Conservation (phyloP, 1,140 invertebrate genomes). For the Ips typographus region DNA sequence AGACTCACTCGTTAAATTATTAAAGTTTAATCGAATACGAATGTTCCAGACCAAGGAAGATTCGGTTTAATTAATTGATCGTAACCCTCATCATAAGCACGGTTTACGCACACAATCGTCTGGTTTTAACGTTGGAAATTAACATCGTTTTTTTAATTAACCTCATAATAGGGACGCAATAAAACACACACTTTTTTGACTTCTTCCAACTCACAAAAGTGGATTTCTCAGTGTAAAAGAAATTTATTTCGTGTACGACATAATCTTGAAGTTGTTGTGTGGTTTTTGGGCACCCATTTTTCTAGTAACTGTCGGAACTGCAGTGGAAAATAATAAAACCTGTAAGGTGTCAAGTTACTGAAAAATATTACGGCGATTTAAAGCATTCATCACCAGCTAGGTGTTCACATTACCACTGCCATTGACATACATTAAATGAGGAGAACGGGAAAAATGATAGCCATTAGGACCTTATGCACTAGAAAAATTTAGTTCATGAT, state of each 20-base stretch:
- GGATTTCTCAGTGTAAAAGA: too few species aligned
- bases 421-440: constrained; percentile 7
- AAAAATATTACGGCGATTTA: constrained; percentile 34
- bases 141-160: constrained; percentile 8
- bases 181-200: too few species aligned
- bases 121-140: constrained; percentile 10
- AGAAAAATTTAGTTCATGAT: neutral
- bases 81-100: constrained; percentile 8
- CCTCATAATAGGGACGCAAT: constrained; percentile 6
- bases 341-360: constrained; percentile 33
- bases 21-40: constrained; percentile 25
- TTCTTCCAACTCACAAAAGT: too few species aligned
- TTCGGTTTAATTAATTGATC: constrained; percentile 23
- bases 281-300: constrained; percentile 25
- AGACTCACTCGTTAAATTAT: constrained; percentile 20
- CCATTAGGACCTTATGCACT: neutral
- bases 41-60: constrained; percentile 16
- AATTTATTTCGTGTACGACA: too few species aligned
- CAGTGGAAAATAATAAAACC: constrained; percentile 32
- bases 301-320: constrained; percentile 29
- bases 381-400: constrained; percentile 31
- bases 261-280: constrained; percentile 3
- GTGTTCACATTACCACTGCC: constrained; percentile 24
- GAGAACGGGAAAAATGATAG: neutral
- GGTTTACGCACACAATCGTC: constrained; percentile 14